phyloP scores from a whole-genome alignment of 2,113 vertebrate genomes.

The Paratilapia polleni region DNA sequence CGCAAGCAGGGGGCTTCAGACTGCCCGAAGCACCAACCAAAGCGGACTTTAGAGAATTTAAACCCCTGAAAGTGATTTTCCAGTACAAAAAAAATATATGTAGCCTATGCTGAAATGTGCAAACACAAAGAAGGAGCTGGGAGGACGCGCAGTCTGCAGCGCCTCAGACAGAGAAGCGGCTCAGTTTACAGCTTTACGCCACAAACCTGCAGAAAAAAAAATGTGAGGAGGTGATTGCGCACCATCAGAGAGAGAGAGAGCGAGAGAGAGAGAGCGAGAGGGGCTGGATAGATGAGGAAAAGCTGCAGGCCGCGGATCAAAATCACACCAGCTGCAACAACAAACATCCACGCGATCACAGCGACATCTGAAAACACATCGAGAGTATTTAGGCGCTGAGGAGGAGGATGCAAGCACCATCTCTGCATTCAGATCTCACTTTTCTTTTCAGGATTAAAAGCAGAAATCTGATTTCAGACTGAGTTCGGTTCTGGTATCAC shows the following conservation, averaged over 20 bases:
- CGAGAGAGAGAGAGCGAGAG: too few species aligned
- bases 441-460: neutral
- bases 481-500: neutral
- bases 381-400: neutral
- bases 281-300: neutral
- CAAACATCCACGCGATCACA: slow-evolving; percentile 10
- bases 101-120: neutral
- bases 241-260: neutral
- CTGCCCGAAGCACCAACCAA: neutral
- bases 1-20: neutral
- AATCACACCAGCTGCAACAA: slow-evolving; percentile 17
- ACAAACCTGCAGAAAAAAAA: slow-evolving; percentile 6
- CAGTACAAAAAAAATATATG: too few species aligned
- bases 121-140: neutral
- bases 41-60: neutral
- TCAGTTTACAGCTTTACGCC: neutral
- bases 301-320: slow-evolving; percentile 3
- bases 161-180: neutral
- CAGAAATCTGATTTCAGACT: neutral
- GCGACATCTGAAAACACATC: neutral
- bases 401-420: neutral
- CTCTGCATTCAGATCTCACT: neutral
- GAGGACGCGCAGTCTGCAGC: neutral
- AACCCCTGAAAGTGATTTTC: neutral
- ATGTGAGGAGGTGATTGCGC: neutral